Evolutionary conservation across 2,113 vertebrate species (phyloP), one percentile per base, ranked within the genome.

Genomic region (Pteruthius melanotis): DNA sequence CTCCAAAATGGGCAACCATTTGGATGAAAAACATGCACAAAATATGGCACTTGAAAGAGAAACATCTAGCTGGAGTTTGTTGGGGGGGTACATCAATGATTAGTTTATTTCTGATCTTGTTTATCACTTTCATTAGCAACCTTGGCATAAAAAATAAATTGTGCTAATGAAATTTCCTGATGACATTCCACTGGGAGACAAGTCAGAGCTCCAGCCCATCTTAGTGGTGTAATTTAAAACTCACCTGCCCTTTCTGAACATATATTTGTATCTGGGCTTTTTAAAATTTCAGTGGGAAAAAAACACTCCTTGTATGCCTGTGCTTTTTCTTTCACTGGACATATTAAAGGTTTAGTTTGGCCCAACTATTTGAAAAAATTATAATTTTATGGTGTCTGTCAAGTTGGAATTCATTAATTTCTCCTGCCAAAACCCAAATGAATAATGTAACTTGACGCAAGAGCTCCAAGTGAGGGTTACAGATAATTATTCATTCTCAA

Each of bases 401-500:
- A 95, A 44, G 61, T 52, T 78, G 56, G 7, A 68, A 82, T 90
- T 90, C 64, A 87, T 87, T 90, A 63, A 94, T 92, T 95, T 92
- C 49, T 80, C 20, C 40, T 89, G 77, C 52, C 89, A 84, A 91
- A 94, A 47, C 37, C 77, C 65, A 91, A 87, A 87, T 92, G 69
- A 93, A 81, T 93, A 89, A 81, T 64, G 49, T 87, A 93, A 92
- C 49, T 65, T 95, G 77, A 89, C 0, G 6, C 40, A 84, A 71
- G 85, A 91, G 40, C 87, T 93, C 53, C 15, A 12, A 88, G 82
- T 74, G 69, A 79, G 61, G 65, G 61, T 78, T 78, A 84, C 69
- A 91, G 69, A 54, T 94, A 92, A 94, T 96, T 91, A 81, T 91
- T 94, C 44, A 84, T 91, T 83, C 84, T 87, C 31, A 82, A 57